Evolutionary conservation across 2,888 invertebrate species (phyloP).

Genomic region (Globia sparganii): DNA sequence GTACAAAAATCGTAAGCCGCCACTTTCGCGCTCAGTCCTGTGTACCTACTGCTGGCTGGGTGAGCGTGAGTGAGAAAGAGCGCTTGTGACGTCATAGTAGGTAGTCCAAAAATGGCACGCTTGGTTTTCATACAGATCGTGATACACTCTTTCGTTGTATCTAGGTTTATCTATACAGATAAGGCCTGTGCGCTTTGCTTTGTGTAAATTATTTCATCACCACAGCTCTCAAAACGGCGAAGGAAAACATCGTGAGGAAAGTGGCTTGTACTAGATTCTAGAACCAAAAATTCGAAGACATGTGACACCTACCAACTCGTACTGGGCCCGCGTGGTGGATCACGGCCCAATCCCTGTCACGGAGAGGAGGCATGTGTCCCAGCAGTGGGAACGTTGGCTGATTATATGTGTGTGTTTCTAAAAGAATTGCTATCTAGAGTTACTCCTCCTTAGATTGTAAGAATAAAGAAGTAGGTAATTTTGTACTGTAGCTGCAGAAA

Average conservation of each 20-base stretch:
- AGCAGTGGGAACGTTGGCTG: not conserved
- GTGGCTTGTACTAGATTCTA: not conserved
- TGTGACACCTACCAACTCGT: not conserved
- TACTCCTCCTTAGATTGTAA: not conserved
- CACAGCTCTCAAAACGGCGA: not conserved
- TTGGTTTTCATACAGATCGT: no score
- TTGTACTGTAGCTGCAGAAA: constrained; percentile 1
- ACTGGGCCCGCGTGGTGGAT: not conserved
- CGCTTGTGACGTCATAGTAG: no score
- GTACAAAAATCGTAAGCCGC: no score
- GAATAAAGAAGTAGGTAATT: constrained; percentile 12
- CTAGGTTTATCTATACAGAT: no score
- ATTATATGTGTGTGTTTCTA: not conserved
- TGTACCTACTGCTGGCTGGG: no score
- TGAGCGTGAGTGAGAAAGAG: no score
- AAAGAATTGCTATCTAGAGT: not conserved
- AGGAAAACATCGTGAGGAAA: not conserved
- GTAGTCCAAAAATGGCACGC: no score
- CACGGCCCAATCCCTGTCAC: not conserved
- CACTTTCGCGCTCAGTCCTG: no score
- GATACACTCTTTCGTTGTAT: no score
- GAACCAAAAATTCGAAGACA: not conserved
- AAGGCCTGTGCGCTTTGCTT: not conserved
- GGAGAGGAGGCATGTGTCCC: not conserved
- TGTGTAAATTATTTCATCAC: not conserved